phyloP scores from a whole-genome alignment of 2,113 vertebrate genomes.

The Chitala chitala region DNA sequence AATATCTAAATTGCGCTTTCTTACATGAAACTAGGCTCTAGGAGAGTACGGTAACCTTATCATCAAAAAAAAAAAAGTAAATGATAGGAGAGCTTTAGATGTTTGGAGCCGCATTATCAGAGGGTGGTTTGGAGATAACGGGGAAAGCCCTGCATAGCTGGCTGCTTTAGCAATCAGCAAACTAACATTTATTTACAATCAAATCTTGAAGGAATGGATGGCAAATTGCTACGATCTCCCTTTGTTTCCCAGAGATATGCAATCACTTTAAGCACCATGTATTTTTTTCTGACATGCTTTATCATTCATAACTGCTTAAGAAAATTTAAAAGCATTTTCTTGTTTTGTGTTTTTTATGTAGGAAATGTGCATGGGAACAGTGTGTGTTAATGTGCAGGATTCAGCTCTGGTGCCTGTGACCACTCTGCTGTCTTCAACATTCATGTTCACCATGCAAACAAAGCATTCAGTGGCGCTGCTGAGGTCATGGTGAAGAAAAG shows the following conservation, averaged over 20 bases:
- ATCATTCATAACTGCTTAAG: background rate
- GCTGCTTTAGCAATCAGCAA: slow-evolving; percentile 23
- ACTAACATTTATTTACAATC: slow-evolving; percentile 37
- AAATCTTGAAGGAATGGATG: slow-evolving; percentile 28
- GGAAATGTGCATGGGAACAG: too few relatives aligned
- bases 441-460: too few relatives aligned
- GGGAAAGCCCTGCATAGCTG: slow-evolving; percentile 18
- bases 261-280: background rate
- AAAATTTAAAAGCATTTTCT: too few relatives aligned
- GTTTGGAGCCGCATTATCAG: slow-evolving; percentile 34
- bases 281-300: background rate
- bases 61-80: slow-evolving; percentile 29
- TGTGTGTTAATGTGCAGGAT: too few relatives aligned
- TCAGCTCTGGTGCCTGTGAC: too few relatives aligned
- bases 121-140: slow-evolving; percentile 24
- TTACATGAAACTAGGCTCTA: slow-evolving; percentile 25
- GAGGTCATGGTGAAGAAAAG: too few relatives aligned
- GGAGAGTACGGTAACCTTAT: slow-evolving; percentile 22
- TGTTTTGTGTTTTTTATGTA: too few relatives aligned
- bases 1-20: slow-evolving; percentile 23
- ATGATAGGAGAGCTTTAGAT: slow-evolving; percentile 32
- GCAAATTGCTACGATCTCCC: background rate
- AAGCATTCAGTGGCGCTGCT: too few relatives aligned
- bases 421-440: too few relatives aligned
- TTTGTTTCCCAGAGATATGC: background rate